phyloP scores from a whole-genome alignment of 1,140 invertebrate genomes.

The Meloidogyne exigua region DNA sequence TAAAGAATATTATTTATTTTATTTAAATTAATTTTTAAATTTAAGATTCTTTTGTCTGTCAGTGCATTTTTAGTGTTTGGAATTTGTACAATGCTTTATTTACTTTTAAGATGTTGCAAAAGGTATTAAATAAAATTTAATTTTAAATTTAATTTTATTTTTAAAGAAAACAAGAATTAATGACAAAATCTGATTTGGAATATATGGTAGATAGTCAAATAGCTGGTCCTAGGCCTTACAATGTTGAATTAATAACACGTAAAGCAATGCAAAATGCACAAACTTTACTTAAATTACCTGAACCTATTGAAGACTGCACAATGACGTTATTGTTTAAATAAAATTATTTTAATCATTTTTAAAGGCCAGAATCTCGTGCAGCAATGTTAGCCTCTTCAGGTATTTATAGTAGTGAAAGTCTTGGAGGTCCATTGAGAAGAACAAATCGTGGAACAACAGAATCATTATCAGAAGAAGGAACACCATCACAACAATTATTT shows the following conservation, averaged over 20 bases:
- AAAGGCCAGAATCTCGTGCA: constrained; percentile 44
- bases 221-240: constrained; percentile 58
- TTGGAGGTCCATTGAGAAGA: constrained; percentile 1
- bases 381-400: constrained; percentile 42
- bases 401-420: constrained; percentile 18
- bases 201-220: constrained; percentile 52
- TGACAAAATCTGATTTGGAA: constrained; percentile 51
- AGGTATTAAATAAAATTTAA: constrained; percentile 19
- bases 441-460: neutral
- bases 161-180: constrained; percentile 33
- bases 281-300: constrained; percentile 43
- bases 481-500: neutral
- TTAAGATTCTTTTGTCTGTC: constrained; percentile 15
- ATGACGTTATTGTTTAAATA: constrained; percentile 36
- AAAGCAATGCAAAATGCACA: constrained; percentile 52
- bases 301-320: constrained; percentile 48
- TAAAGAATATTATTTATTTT: neutral
- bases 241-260: constrained; percentile 59
- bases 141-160: neutral
- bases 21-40: neutral
- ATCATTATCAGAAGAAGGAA: neutral
- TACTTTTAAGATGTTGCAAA: constrained; percentile 50
- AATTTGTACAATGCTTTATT: constrained; percentile 31
- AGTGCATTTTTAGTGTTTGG: constrained; percentile 31
- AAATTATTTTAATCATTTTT: constrained; percentile 6